Conservation (phyloP, 1,140 invertebrate genomes). For the Hylaeus volcanicus region DNA sequence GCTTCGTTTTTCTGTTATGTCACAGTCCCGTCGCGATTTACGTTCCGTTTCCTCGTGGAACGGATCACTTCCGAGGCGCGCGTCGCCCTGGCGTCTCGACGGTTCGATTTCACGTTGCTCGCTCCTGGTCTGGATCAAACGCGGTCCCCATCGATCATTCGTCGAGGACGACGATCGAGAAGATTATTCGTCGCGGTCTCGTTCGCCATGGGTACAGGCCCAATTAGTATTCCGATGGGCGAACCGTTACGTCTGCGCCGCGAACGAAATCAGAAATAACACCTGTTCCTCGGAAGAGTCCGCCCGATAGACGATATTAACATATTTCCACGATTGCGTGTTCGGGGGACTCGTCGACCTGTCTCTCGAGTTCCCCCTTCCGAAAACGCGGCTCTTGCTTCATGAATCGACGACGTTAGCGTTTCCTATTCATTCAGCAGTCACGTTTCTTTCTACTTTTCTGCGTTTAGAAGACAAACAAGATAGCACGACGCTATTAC, state of each 20-base stretch:
- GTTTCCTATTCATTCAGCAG: too few species aligned
- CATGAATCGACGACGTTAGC: too few species aligned
- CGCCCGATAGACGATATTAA: background rate
- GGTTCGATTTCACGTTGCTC: background rate
- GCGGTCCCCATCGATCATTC: background rate
- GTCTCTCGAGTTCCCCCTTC: background rate
- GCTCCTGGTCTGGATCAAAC: background rate
- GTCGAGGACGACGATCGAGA: too few species aligned
- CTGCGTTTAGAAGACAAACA: too few species aligned
- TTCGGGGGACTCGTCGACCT: background rate
- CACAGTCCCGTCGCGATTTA: constrained; percentile 18
- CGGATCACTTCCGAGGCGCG: background rate
- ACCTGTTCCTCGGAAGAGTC: too few species aligned
- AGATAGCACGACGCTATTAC: too few species aligned
- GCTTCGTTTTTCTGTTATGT: constrained; percentile 29
- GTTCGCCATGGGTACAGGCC: too few species aligned
- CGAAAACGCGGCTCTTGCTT: background rate
- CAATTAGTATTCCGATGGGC: background rate
- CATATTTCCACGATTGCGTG: background rate
- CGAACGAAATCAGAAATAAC: background rate
- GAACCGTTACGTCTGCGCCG: background rate
- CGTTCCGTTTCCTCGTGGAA: background rate
- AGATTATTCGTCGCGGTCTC: too few species aligned
- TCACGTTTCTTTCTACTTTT: too few species aligned
- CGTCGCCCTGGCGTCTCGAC: background rate